A percentile compares a stretch with the other conserved stretches of the same genome.
Conservation (phyloP, 2,888 invertebrate genomes). For the Flabesymbios commensalis region DNA sequence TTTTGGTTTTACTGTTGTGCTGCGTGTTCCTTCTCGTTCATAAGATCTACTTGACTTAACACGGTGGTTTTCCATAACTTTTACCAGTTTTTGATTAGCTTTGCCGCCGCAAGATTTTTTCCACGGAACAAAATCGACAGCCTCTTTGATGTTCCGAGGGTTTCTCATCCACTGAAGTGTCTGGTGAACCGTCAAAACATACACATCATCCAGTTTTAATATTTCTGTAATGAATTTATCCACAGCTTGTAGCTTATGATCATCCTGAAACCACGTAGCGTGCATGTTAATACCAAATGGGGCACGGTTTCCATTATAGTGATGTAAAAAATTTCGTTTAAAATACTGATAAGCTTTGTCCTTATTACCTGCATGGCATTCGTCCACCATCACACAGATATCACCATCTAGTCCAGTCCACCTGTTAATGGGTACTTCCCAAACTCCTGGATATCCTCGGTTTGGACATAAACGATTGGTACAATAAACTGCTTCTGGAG, state of each 20-base stretch:
- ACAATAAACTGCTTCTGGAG: neutral
- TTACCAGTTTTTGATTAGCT: too few species aligned
- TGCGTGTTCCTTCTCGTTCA: too few species aligned
- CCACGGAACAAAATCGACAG: slow-evolving; percentile 1
- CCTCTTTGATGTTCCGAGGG: neutral
- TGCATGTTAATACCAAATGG: slow-evolving; percentile 84
- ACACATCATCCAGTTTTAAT: slow-evolving; percentile 13
- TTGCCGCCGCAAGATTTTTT: neutral
- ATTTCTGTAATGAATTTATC: slow-evolving; percentile 3
- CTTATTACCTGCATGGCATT: slow-evolving; percentile 16
- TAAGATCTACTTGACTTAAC: too few species aligned
- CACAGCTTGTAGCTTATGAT: slow-evolving; percentile 1
- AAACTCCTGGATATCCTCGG: slow-evolving; percentile 64
- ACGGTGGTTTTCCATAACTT: too few species aligned
- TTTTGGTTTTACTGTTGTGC: too few species aligned
- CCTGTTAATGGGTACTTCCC: slow-evolving; percentile 70
- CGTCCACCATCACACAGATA: slow-evolving; percentile 47
- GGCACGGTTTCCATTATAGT: slow-evolving; percentile 71
- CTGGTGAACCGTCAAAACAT: slow-evolving; percentile 8
- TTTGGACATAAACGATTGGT: slow-evolving; percentile 1
- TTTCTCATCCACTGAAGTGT: slow-evolving; percentile 15
- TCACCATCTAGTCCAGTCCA: slow-evolving; percentile 42
- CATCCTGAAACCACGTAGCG: slow-evolving; percentile 73
- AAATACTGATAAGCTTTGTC: slow-evolving; percentile 64
- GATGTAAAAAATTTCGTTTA: slow-evolving; percentile 74